Base-by-base conservation (phyloP, 1,140 invertebrate species). In the Calycopis cecrops region DNA sequence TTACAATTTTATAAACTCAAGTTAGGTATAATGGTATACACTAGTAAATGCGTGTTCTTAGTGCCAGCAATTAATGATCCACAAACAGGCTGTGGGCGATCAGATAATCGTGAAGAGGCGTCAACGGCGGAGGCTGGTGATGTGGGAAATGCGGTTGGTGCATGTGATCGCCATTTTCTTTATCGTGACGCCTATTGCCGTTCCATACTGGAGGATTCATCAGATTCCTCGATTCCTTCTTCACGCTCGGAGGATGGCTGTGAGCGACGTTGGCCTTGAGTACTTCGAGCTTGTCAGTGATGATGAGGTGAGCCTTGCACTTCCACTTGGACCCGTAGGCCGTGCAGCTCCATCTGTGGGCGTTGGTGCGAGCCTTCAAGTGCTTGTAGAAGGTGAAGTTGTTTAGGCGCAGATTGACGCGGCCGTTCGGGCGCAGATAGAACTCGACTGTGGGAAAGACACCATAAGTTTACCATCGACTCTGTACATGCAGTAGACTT, bases 341-440 rank as follows among this genome's bases (percentile, higher is more conserved):
- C 0, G 83, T 86, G 67, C 83, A 86, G 52, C 83, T 86, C 83
- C 80, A 86, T n/a, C 80, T 75, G 35, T 79, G 67, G 1, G 79
- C 83, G 56, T 83, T 80, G 16, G 65, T 73, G 18, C 79, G 74
- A 0, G 79, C 79, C 42, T 84, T 86, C 21, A 81, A 53, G 54
- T 86, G 83, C 38, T 83, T 81, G 71, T 86, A 86, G 67, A 84
- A 86, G 0, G 79, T 84, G 52, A 83, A 84, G 52, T 84, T 79
- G 59, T 84, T 83, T 10, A 86, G 48, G n/a, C 83, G 83, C 3
- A 86, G 69, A 49, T 86, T 86, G 57, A 86, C 73, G 11, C 80
- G 70, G 3, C 83, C 83, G 21, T 65, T 83, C 11, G 80, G 80
- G 37, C 79, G 79, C 18, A 79, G 71, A 61, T 84, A 83, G 52